Evolutionary conservation across 2,797 vertebrate genomes (phyloP).

Genomic region (Meda fulgida): DNA sequence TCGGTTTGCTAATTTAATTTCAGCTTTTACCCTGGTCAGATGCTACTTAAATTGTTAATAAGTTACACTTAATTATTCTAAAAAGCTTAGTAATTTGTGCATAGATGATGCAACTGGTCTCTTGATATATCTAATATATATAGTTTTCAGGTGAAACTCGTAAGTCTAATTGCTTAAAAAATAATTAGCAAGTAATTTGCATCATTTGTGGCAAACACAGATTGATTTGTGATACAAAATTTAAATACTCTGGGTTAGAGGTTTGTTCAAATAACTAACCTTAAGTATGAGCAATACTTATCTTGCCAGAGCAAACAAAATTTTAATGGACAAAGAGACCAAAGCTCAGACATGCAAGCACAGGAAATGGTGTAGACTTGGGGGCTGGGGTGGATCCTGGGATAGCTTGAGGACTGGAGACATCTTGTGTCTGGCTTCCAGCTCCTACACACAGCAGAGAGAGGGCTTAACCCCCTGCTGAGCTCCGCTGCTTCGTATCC

Average conservation of each 20-base stretch:
- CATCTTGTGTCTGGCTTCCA: constrained; percentile 51
- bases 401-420: constrained; percentile 54
- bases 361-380: constrained; percentile 51
- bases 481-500: constrained; percentile 32
- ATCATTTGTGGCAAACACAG: background rate
- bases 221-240: background rate
- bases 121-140: background rate
- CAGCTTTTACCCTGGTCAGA: background rate
- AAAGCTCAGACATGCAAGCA: constrained; percentile 23
- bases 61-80: background rate
- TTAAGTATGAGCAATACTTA: background rate
- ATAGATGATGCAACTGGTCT: background rate
- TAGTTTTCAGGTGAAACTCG: background rate
- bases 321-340: constrained; percentile 12
- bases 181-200: background rate
- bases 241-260: background rate
- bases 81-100: background rate
- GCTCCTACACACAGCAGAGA: constrained; percentile 48
- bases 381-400: constrained; percentile 37
- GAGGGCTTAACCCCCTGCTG: constrained; percentile 46
- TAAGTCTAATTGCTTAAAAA: background rate
- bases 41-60: background rate
- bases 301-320: background rate
- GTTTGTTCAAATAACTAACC: background rate
- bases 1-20: background rate